Base-by-base conservation (phyloP, 2,888 invertebrate species). In the Pristionchus fissidentatus region DNA sequence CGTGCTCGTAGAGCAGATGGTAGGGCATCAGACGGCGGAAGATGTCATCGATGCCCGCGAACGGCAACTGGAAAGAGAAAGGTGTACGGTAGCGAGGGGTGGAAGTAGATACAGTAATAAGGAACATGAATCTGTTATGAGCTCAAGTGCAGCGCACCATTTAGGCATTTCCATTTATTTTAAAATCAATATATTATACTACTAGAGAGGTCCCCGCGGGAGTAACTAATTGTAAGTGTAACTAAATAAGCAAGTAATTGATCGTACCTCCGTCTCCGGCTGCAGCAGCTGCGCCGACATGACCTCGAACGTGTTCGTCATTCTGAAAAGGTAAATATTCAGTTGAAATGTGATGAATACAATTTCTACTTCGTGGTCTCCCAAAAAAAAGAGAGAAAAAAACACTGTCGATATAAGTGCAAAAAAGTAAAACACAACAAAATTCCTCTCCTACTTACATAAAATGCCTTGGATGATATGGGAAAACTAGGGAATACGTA, bases 1-100 rank as follows among this genome's bases (percentile, higher is more conserved):
- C 79, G 57, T 43, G 79, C 57, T 79, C 79, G 49, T 26, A 60
- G 79, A 79, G 57, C 57, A 60, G 49, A 38, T 79, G 79, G 57
- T 79, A 79, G 32, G 79, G 79, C 26, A 79, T 43, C 26, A 79
- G 57, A 26, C 79, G 41, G 3, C 57, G 38, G 41, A 79, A 49
- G 60, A 49, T 38, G 38, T 79, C 79, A 7, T 79, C 57, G 7
- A 46, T 41, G 22, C 60, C 49, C 3, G 38, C 19, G 57, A 79
- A 79, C 4, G 79, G 79, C 19, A 41, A 3, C 60, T 79, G 70
- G 2, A 41, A 70, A 13, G 8, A 29, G 38, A 10, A 38, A 35
- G 10, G 8, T 0, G 15, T 38, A 38, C 10, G 13, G 29, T 29
- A 13, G 32, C 3, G 4, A n/a, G 57, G 57, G 57, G 57, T n/a